These are phyloP conservation scores for Spermophilus dauricus DNA, from an alignment of 2,113 vertebrate species.

Conservation along the genomic window DNA sequence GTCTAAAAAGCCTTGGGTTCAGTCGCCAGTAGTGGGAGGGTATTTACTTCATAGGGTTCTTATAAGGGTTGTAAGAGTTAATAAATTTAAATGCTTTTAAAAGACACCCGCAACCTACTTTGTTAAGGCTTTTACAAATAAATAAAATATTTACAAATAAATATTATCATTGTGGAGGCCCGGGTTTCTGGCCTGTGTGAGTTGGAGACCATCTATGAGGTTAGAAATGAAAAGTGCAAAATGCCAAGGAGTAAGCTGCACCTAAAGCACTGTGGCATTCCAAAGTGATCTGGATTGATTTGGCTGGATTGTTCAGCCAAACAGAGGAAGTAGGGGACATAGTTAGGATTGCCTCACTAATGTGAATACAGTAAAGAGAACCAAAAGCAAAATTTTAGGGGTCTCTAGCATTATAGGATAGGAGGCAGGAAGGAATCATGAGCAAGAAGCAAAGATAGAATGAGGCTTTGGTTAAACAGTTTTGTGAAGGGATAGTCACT, in stretches of 20 bases:
- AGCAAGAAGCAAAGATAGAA: neutral
- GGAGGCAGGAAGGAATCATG: neutral
- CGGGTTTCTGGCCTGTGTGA: neutral
- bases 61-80: neutral
- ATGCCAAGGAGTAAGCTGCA: neutral
- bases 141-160: too few species aligned
- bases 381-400: neutral
- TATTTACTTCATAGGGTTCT: neutral
- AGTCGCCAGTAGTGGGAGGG: too few species aligned
- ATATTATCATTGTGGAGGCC: neutral
- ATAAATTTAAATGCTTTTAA: neutral
- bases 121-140: neutral
- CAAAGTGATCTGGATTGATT: neutral
- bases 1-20: neutral
- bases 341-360: neutral
- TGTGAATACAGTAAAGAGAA: neutral
- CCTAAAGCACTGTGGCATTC: neutral
- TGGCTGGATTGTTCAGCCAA: neutral
- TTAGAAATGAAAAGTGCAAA: neutral
- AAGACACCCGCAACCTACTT: neutral
- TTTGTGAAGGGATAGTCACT: neutral
- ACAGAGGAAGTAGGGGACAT: neutral
- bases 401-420: neutral
- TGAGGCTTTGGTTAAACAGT: neutral
- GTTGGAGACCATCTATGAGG: neutral